Evolutionary conservation across 2,888 invertebrate species (phyloP).

Genomic region (Leptothorax acervorum): DNA sequence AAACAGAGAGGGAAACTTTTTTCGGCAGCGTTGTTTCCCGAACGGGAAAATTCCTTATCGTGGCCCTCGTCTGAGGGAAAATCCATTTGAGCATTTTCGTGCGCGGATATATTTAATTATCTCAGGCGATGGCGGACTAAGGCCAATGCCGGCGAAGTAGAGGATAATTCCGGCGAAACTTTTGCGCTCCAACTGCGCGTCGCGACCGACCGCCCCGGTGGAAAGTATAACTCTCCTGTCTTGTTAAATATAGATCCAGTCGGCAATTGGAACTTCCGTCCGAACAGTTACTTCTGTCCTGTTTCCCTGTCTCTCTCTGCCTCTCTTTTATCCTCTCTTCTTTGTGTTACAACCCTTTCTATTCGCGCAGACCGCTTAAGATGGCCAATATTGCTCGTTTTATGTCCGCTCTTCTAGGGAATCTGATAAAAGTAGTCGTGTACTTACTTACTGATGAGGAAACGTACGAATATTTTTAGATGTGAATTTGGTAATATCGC

Average conservation of each 20-base stretch:
- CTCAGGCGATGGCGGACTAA: conserved; percentile 66
- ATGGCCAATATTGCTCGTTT: conserved; percentile 62
- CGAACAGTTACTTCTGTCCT: conserved; percentile 75
- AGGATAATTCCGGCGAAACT: conserved; percentile 74
- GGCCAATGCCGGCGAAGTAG: conserved; percentile 38
- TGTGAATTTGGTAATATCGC: background rate
- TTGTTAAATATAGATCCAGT: conserved; percentile 82
- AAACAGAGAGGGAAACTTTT: conserved; percentile 48
- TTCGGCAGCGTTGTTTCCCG: conserved; percentile 35
- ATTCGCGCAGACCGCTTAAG: conserved; percentile 38
- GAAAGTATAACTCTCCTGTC: conserved; percentile 80
- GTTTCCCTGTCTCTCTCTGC: conserved; percentile 13
- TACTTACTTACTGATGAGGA: background rate
- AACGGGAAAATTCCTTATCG: conserved; percentile 69
- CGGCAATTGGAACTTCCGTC: conserved; percentile 79
- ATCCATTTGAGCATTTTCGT: conserved; percentile 80
- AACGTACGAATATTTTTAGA: background rate
- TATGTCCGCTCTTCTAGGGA: background rate
- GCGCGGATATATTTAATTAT: conserved; percentile 82
- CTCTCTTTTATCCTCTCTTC: conserved; percentile 24
- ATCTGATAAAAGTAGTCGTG: background rate
- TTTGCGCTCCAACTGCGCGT: conserved; percentile 77
- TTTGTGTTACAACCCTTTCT: conserved; percentile 4
- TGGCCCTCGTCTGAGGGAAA: conserved; percentile 63
- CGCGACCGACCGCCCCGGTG: conserved; percentile 63